Evolutionary conservation across 1,140 invertebrate species (phyloP), one percentile per base, ranked within the genome.

Genomic region (Idris sp.): DNA sequence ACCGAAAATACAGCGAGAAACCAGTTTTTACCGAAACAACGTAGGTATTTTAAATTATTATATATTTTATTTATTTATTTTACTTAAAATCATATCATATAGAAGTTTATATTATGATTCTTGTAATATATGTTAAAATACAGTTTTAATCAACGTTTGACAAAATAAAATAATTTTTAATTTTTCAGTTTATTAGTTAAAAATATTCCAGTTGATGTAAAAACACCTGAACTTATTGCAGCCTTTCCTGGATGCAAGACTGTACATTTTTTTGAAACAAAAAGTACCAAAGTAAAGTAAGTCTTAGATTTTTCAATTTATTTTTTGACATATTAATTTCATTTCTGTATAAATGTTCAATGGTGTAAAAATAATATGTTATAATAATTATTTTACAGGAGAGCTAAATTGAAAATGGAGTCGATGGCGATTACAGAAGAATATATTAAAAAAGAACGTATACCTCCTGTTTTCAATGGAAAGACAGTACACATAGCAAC

Each of bases 351-450:
- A 4, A 22, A 6, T 6, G 19, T 22, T 22, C 2, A 4, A 22
- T 43, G 8, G 13, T 26, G 2, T 16, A 38, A 4, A 26, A 43
- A n/a, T 19, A 9, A 40, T 2, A 43, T 43, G 4, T 43, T 43
- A 6, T 11, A 13, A 43, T 1, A 9, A 26, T 43, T 1, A n/a
- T 10, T 35, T 65, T 65, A n/a, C 25, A 65, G 61, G 6, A 38
- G 25, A 10, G 61, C 61, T 11, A 65, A 65, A 54, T 28, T 65
- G 26, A 65, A 65, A 38, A 65, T 65, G 61, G 38, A 54, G 10
- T 54, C 49, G 5, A 0, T 1, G n/a, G 48, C 54, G 2, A 48
- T 48, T 16, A n/a, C 13, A 10, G 16, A 33, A 4, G 31, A 65
- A 46, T 65, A 65, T 15, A 18, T 54, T 4, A 28, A 22, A 30